A percentile compares a stretch with the other conserved stretches of the same genome.
phyloP scores from a whole-genome alignment of 2,888 invertebrate species.

The Sphinx pinastri region DNA sequence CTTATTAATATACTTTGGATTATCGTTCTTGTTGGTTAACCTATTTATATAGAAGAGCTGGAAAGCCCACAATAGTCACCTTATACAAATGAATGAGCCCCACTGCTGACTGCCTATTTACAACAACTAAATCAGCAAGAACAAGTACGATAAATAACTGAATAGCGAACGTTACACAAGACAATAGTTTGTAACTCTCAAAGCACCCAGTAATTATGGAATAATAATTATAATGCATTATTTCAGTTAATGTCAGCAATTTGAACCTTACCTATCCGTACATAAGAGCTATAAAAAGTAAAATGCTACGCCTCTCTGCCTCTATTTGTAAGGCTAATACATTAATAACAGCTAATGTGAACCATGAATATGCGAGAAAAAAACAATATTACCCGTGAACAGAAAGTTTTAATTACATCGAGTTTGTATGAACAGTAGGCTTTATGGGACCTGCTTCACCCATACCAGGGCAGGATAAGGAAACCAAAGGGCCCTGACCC shows the following conservation, averaged over 20 bases:
- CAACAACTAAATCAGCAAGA: too few species aligned
- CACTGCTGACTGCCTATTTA: too few species aligned
- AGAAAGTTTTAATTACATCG: slow-evolving; percentile 58
- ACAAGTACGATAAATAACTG: too few species aligned
- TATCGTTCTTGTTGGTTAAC: too few species aligned
- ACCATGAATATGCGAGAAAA: slow-evolving; percentile 56
- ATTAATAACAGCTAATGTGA: slow-evolving; percentile 31
- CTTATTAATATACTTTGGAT: too few species aligned
- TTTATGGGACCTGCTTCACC: slow-evolving; percentile 11
- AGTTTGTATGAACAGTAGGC: slow-evolving; percentile 33
- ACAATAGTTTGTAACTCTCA: too few species aligned
- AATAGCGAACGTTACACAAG: too few species aligned
- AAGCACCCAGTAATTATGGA: too few species aligned
- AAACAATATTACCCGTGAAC: slow-evolving; percentile 56
- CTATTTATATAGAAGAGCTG: too few species aligned
- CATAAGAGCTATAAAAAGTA: slow-evolving; percentile 1
- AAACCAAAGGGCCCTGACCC: not conserved
- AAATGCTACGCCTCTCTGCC: not conserved
- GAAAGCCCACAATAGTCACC: too few species aligned
- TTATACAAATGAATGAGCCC: too few species aligned
- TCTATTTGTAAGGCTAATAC: slow-evolving; percentile 3
- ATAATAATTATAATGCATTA: too few species aligned
- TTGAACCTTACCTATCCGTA: not conserved
- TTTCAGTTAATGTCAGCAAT: not conserved
- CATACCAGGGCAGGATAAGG: not conserved